phyloP scores from a whole-genome alignment of 2,888 invertebrate genomes.

The Halictus quadricinctus region DNA sequence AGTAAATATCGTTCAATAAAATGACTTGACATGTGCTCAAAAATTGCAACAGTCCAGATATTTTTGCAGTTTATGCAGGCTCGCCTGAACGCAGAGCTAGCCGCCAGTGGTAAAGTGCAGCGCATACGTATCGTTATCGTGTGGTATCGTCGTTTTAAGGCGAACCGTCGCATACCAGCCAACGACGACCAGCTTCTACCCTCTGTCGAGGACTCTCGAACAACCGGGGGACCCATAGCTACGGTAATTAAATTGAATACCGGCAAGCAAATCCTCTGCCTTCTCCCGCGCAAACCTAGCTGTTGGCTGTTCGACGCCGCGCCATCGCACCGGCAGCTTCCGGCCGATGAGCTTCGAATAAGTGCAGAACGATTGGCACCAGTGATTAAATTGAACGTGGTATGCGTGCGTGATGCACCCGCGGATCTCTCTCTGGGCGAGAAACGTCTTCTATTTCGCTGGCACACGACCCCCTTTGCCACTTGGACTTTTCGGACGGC shows the following conservation, averaged over 20 bases:
- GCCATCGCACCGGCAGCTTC: neutral
- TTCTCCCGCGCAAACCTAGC: neutral
- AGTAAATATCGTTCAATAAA: neutral
- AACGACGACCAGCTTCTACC: neutral
- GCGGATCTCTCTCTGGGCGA: neutral
- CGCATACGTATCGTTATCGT: constrained; percentile 69
- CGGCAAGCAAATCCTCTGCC: neutral
- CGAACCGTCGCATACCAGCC: constrained; percentile 35
- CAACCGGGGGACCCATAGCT: neutral
- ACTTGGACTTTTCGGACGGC: neutral
- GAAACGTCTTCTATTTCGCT: neutral
- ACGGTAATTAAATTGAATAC: neutral
- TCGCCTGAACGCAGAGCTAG: neutral
- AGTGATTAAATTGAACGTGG: neutral
- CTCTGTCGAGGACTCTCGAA: neutral
- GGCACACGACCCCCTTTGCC: neutral
- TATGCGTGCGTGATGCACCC: neutral
- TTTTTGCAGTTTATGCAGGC: neutral
- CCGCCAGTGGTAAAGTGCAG: neutral
- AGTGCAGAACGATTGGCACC: neutral
- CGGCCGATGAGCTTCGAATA: neutral
- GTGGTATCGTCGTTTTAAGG: constrained; percentile 63
- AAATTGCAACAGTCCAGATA: neutral
- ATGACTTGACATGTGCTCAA: neutral
- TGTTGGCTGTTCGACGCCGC: neutral